Evolutionary conservation across 2,113 vertebrate genomes (phyloP).

Genomic region (Trematocara zebra): DNA sequence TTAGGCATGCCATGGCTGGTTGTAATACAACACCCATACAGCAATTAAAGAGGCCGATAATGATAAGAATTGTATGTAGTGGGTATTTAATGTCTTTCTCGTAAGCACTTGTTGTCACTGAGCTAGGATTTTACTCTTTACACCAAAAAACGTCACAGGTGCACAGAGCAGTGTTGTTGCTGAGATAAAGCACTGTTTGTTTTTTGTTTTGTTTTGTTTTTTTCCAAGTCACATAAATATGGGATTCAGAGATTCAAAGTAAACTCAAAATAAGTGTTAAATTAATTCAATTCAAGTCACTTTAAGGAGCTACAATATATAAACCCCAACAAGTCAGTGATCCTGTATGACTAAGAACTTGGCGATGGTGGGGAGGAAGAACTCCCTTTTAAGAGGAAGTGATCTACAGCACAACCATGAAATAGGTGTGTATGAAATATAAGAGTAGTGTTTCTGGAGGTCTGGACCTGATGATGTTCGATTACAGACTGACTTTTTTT

Average conservation of each 20-base stretch:
- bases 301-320: not conserved
- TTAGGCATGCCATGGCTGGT: not conserved
- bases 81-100: not conserved
- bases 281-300: not conserved
- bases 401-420: not conserved
- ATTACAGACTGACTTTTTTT: not conserved
- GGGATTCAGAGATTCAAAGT: not conserved
- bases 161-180: not conserved
- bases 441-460: not conserved
- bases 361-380: not conserved
- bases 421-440: not conserved
- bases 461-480: not conserved
- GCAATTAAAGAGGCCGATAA: not conserved
- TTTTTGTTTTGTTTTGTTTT: not conserved
- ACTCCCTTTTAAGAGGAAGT: not conserved
- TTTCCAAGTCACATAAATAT: not conserved
- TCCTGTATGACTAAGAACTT: not conserved
- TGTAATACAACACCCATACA: not conserved
- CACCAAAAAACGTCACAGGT: not conserved
- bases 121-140: not conserved
- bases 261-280: not conserved
- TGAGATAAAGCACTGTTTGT: not conserved
- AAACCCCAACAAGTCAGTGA: not conserved
- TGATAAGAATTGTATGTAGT: not conserved
- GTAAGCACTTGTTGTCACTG: not conserved